Evolutionary conservation across 2,888 invertebrate species (phyloP), one percentile per base, ranked within the genome.

Genomic region (Ochlodes sylvanus): DNA sequence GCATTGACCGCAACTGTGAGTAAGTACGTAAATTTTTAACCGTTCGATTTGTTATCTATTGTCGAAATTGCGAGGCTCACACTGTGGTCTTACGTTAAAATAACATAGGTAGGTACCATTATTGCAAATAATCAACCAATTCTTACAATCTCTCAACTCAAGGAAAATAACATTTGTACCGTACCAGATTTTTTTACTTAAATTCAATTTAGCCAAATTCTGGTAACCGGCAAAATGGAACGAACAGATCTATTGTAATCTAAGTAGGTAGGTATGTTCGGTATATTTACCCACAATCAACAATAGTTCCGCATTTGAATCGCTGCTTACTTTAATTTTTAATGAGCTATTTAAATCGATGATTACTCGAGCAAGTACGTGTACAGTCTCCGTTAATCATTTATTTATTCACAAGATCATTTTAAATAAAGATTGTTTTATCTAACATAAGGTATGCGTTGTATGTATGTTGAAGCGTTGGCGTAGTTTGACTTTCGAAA

Each of bases 331-430:
- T 17, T 47, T 50, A 50, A 19, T 19, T 19, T 50, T 50, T 50
- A 19, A 50, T 50, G 19, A 50, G 50, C 50, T 50, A 19, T 50
- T 50, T 47, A 47, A 47, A 17, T 17, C 9, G 17, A 47, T 21
- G 58, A 42, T 58, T 44, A 58, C 19, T 58, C 17, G 14, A 58
- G 21, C 17, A 47, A 15, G 47, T 52, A 56, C 17, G 6, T 34
- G n/a, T 34, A 47, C 10, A 21, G n/a, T 27, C 5, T 27, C 27
- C 27, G 2, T 5, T 4, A 27, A 27, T 27, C 27, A 27, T 27
- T 27, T n/a, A n/a, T n/a, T n/a, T n/a, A n/a, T n/a, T n/a, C n/a
- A n/a, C n/a, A n/a, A n/a, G n/a, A n/a, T n/a, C n/a, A n/a, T n/a
- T n/a, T n/a, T n/a, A n/a, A n/a, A n/a, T n/a, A n/a, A n/a, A n/a